Base-by-base conservation (phyloP, 1,140 invertebrate species). In the Ladona fulva region DNA sequence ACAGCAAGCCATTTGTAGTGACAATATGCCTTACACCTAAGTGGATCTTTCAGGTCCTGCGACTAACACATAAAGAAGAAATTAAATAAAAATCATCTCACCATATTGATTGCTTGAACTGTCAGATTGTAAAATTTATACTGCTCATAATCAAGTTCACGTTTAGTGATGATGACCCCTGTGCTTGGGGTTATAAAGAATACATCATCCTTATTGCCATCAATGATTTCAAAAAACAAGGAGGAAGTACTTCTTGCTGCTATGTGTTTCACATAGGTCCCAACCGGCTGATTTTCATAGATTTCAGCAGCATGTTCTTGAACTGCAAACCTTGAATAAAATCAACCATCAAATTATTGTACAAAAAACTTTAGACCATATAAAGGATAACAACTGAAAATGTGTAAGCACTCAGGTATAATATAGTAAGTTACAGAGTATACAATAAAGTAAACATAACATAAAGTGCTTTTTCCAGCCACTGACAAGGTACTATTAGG, bases 131-230 rank as follows among this genome's bases (percentile, higher is more conserved):
- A 97, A 77, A 91, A 89, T 80, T 90, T 89, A 24, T 83, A 89
- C 66, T 86, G 86, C 84, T 97, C 95, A 84, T 93, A 95, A 83
- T 97, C 95, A 52, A 97, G 87, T 25, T 88, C 87, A 78, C 89
- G 88, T 81, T 91, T 90, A 0, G 93, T 91, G 14, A 90, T 89
- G 74, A 96, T 91, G 16, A 94, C 89, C 0, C 95, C 95, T 44
- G 94, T 95, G 76, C 92, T 93, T 0, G 95, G 94, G 85, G 95
- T 95, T 24, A 96, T 90, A 24, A 90, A 88, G 85, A 97, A 97
- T 44, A 89, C 88, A 77, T 91, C 90, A 77, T 91, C 90, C 5
- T 85, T 83, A 82, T 96, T 94, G 0, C 95, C 95, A 74, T 87
- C 86, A n/a, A 90, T 85, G 59, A 97, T 93, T 84, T 94, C 92